Conservation (phyloP, 2,113 vertebrate species). For the Silurus meridionalis region DNA sequence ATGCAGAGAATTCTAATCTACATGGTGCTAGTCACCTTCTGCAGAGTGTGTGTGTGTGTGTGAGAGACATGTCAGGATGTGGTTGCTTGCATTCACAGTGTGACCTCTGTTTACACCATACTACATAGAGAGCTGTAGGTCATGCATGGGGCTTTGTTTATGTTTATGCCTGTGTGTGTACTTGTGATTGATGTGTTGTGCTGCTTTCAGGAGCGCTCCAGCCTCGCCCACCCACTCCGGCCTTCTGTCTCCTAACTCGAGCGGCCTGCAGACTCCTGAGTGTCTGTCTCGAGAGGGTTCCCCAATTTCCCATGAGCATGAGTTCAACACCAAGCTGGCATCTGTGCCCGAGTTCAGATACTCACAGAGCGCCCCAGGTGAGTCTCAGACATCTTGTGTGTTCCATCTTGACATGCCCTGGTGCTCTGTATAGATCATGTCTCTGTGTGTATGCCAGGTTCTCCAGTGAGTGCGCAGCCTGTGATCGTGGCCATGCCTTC, state of each 20-base stretch:
- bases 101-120: neutral
- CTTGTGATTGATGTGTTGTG: conserved; percentile 2
- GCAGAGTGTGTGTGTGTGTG: neutral
- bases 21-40: neutral
- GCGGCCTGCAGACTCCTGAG: conserved; percentile 95
- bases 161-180: neutral
- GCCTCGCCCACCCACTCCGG: conserved; percentile 95
- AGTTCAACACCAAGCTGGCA: conserved; percentile 88
- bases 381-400: conserved; percentile 48
- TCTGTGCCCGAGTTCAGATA: conserved; percentile 95
- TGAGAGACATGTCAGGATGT: neutral
- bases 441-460: conserved; percentile 71
- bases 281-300: conserved; percentile 95
- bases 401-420: neutral
- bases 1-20: neutral
- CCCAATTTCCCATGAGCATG: conserved; percentile 88
- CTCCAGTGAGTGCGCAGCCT: conserved; percentile 89
- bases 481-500: conserved; percentile 93
- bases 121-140: neutral
- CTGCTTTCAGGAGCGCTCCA: conserved; percentile 84
- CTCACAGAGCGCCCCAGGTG: conserved; percentile 95
- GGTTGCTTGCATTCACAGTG: neutral
- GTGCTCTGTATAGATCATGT: neutral
- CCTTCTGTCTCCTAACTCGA: conserved; percentile 89
- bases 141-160: neutral